Evolutionary conservation across 2,888 invertebrate species (phyloP), one percentile per base, ranked within the genome.

Genomic region (Sesia bembeciformis): DNA sequence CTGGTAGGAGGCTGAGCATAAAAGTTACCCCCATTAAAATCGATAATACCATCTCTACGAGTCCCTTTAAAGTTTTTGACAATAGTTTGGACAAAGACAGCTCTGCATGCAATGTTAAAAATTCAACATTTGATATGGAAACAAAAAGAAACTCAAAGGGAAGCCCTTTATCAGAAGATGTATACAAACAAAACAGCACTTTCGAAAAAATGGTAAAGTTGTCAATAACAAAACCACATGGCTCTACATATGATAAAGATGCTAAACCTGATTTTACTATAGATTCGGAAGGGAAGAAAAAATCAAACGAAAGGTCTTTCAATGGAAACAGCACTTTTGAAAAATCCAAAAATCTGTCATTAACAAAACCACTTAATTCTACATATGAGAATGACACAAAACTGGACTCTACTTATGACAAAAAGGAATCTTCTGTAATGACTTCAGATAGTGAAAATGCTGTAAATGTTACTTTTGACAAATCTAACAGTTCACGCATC

Each of bases 11-110:
- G 23, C 23, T 23, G 23, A 23, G 23, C 23, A 23, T 23, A 23
- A 23, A 46, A n/a, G 23, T 8, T 46, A 46, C 46, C 4, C 46
- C n/a, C 23, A 46, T 46, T n/a, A 23, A 46, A 8, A 23, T 46
- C 8, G 23, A 23, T 23, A 46, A 46, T 46, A 4, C 46, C 23
- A 8, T 46, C 3, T 8, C 46, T 46, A 23, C 42, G 23, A 41
- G 56, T 51, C 39, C 56, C 50, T 51, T 54, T 23, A 53, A 60
- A 57, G 53, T 57, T 41, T 57, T 72, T 3, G 64, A 81, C 55
- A 60, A 64, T 7, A 83, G 78, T 40, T 81, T 75, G 68, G 77
- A 83, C 40, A 79, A 76, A 60, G 54, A 54, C 8, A 51, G 23
- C 23, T 46, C 46, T 46, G 7, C 23, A 23, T 23, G 23, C 23